These are phyloP conservation scores for Athalia rosae DNA, from an alignment of 2,888 invertebrate genomes.

Conservation along the genomic window DNA sequence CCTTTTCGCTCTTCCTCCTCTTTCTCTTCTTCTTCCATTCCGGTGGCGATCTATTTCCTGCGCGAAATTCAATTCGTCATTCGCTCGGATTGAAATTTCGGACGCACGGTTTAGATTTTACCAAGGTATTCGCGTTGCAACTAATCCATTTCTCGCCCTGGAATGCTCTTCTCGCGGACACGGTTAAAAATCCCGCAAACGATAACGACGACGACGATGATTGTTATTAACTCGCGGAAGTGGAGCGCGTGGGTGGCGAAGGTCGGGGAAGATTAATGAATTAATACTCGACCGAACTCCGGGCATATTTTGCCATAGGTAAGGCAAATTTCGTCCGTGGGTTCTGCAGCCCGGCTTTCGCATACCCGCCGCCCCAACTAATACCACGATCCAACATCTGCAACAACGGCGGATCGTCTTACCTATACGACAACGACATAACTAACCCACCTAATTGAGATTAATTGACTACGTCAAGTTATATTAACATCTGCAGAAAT, in stretches of 20 bases:
- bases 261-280: constrained; percentile 18
- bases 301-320: background rate
- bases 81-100: background rate
- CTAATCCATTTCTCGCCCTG: too few relatives aligned
- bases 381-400: too few relatives aligned
- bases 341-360: background rate
- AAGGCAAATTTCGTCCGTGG: background rate
- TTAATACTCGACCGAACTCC: constrained; percentile 20
- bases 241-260: background rate
- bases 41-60: background rate
- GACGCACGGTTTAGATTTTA: background rate
- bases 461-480: constrained; percentile 20
- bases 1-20: background rate
- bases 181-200: too few relatives aligned
- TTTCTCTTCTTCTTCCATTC: background rate
- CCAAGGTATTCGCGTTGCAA: too few relatives aligned
- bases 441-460: constrained; percentile 30
- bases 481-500: constrained; percentile 1
- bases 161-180: too few relatives aligned
- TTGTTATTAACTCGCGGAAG: background rate
- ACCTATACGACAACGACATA: background rate
- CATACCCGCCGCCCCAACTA: too few relatives aligned
- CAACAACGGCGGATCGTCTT: too few relatives aligned
- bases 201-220: too few relatives aligned
- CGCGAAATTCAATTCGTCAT: background rate